A percentile compares a stretch with the other conserved stretches of the same genome.
Evolutionary conservation across 2,888 invertebrate genomes (phyloP).

Genomic region (Stenurella melanura): DNA sequence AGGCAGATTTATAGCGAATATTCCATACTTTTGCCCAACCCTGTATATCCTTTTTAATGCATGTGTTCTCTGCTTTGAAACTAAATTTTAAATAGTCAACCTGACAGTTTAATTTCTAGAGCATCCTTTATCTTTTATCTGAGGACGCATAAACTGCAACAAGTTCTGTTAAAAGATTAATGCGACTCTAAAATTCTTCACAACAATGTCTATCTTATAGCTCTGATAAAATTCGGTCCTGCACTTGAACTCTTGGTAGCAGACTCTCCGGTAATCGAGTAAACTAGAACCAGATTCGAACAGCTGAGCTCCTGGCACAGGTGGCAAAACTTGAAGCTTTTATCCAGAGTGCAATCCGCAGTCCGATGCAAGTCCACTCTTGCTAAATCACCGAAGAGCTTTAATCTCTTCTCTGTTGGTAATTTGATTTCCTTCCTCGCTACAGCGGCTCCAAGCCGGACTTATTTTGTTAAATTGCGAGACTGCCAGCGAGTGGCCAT

Average conservation of each 20-base stretch:
- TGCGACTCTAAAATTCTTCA: neutral
- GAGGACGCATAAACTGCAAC: neutral
- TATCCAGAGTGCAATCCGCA: conserved; percentile 67
- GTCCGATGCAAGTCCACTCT: conserved; percentile 65
- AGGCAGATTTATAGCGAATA: too few relatives aligned
- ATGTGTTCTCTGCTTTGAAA: neutral
- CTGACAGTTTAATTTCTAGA: too few relatives aligned
- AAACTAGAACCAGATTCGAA: conserved; percentile 67
- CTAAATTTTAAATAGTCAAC: neutral
- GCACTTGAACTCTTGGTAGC: conserved; percentile 42
- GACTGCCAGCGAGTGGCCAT: conserved; percentile 5
- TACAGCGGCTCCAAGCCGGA: conserved; percentile 18
- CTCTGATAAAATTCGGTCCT: conserved; percentile 25
- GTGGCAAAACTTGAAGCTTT: conserved; percentile 66
- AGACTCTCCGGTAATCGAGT: conserved; percentile 63
- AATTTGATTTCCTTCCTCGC: conserved; percentile 59
- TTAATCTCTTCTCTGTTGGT: conserved; percentile 65
- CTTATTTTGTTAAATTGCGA: conserved; percentile 15
- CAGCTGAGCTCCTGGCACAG: conserved; percentile 67
- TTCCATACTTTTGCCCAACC: too few relatives aligned
- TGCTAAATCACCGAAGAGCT: conserved; percentile 68
- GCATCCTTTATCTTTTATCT: neutral
- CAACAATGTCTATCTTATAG: conserved; percentile 9
- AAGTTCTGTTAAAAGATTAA: conserved; percentile 5
- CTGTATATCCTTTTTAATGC: too few relatives aligned